These are phyloP conservation scores for Diadophis punctatus DNA, from an alignment of 2,113 vertebrate genomes.

Conservation along the genomic window DNA sequence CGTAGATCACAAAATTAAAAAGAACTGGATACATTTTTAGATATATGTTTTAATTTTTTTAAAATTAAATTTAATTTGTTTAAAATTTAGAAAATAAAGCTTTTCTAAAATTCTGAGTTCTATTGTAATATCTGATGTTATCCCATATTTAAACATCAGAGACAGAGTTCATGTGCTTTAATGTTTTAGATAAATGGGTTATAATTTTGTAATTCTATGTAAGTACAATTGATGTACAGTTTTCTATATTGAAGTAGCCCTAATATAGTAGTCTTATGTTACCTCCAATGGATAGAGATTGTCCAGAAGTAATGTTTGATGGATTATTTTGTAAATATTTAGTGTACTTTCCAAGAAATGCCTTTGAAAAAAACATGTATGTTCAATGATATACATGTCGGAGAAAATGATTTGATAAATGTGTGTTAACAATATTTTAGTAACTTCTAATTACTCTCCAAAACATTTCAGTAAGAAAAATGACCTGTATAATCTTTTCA, in stretches of 20 bases:
- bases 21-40: slow-evolving; percentile 10
- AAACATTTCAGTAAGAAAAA: slow-evolving; percentile 59
- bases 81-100: background rate
- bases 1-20: background rate
- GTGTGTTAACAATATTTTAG: slow-evolving; percentile 63
- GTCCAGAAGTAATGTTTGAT: background rate
- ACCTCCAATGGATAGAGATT: background rate
- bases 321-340: background rate
- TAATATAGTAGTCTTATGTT: background rate
- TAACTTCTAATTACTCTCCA: slow-evolving; percentile 62
- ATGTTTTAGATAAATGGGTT: background rate
- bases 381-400: slow-evolving; percentile 57
- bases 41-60: background rate
- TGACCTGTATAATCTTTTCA: slow-evolving; percentile 52
- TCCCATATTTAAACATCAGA: background rate
- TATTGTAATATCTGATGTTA: background rate
- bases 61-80: too few relatives aligned
- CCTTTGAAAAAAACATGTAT: slow-evolving; percentile 57
- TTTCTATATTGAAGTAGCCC: background rate
- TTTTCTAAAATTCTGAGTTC: background rate
- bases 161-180: too few relatives aligned
- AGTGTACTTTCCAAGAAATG: slow-evolving; percentile 38
- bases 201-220: background rate
- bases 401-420: slow-evolving; percentile 64
- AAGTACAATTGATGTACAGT: background rate